Conservation (phyloP, 2,888 invertebrate genomes). For the Ephialtes manifestator region DNA sequence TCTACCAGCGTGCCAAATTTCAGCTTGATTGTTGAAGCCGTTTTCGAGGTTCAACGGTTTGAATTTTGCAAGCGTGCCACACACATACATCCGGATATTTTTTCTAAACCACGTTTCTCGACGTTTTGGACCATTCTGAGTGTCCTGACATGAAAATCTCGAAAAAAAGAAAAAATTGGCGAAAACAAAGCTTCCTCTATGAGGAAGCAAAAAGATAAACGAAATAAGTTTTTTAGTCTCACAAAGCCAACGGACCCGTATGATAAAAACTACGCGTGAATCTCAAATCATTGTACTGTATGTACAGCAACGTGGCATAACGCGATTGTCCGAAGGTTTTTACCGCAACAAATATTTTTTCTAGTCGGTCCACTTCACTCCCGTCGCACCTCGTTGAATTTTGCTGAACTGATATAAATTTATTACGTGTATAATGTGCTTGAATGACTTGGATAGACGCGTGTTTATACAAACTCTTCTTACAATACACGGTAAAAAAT, state of each 20-base stretch:
- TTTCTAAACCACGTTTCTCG: too few relatives aligned
- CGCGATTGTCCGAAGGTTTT: conserved; percentile 58
- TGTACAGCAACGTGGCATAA: conserved; percentile 75
- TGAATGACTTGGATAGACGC: conserved; percentile 31
- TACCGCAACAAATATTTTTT: conserved; percentile 38
- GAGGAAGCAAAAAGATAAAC: conserved; percentile 44
- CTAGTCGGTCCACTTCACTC: conserved; percentile 4
- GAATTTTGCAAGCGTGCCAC: too few relatives aligned
- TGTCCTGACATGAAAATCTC: too few relatives aligned
- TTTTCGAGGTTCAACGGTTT: too few relatives aligned
- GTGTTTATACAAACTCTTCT: conserved; percentile 20
- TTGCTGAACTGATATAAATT: conserved; percentile 39
- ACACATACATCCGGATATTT: too few relatives aligned
- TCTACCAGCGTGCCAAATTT: too few relatives aligned
- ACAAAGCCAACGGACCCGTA: conserved; percentile 59
- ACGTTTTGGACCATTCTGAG: too few relatives aligned
- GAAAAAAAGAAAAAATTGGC: too few relatives aligned
- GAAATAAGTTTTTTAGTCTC: conserved; percentile 38
- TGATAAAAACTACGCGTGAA: conserved; percentile 39
- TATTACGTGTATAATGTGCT: conserved; percentile 43
- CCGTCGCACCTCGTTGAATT: conserved; percentile 44
- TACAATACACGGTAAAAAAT: conserved; percentile 4
- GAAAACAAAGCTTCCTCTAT: too few relatives aligned
- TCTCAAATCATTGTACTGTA: conserved; percentile 66
- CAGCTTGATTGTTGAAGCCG: too few relatives aligned